Evolutionary conservation across 2,888 invertebrate genomes (phyloP).

Genomic region (Sepiola atlantica): DNA sequence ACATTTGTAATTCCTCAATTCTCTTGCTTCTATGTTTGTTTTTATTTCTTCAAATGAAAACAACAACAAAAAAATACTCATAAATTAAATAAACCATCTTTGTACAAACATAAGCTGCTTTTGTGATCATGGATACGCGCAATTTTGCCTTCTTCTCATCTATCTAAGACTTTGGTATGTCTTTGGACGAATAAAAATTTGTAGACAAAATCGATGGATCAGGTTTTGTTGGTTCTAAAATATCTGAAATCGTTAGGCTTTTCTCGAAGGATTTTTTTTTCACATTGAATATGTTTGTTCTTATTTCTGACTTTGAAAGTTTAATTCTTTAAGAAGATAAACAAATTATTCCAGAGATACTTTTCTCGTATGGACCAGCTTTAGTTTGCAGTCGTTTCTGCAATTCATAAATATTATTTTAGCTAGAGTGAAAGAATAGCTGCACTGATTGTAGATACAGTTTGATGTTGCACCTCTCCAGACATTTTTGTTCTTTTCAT

Average conservation of each 20-base stretch:
- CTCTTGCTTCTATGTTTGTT: neutral
- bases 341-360: neutral
- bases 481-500: no score
- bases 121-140: neutral
- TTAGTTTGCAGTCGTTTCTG: neutral
- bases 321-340: neutral
- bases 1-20: neutral
- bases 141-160: no score
- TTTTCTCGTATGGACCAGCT: neutral
- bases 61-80: no score
- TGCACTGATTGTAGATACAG: no score
- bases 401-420: neutral
- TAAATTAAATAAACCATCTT: constrained; percentile 6
- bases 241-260: neutral
- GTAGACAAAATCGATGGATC: neutral
- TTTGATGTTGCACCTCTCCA: no score
- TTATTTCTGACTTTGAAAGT: neutral
- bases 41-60: no score
- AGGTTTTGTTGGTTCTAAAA: neutral
- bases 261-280: neutral
- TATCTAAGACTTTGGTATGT: neutral
- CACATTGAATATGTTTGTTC: neutral
- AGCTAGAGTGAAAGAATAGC: neutral
- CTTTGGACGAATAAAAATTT: neutral
- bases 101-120: neutral